phyloP scores from a whole-genome alignment of 2,888 invertebrate species.

The Allygus modestus region DNA sequence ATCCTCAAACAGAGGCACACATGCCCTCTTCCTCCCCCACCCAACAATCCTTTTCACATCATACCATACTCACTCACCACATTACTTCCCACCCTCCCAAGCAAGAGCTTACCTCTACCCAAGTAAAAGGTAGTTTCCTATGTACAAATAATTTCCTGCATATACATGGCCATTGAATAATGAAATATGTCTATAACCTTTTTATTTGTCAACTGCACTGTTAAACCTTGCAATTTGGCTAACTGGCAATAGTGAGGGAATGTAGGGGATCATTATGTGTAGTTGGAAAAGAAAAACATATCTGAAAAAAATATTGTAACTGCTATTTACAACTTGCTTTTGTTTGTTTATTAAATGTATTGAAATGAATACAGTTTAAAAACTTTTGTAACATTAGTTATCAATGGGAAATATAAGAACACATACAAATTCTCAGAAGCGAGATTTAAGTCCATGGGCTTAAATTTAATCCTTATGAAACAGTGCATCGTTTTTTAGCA shows the following conservation, averaged over 20 bases:
- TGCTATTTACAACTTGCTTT: neutral
- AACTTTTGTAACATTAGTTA: too few relatives aligned
- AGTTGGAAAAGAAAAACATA: too few relatives aligned
- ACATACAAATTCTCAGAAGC: neutral
- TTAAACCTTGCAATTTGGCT: neutral
- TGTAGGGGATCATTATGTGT: too few relatives aligned
- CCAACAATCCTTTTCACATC: conserved; percentile 56
- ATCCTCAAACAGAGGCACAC: conserved; percentile 43
- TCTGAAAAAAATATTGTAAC: too few relatives aligned
- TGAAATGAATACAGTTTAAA: too few relatives aligned
- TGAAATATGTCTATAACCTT: neutral
- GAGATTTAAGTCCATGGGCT: neutral
- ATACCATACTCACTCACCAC: conserved; percentile 53
- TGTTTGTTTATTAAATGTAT: too few relatives aligned
- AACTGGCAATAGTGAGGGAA: too few relatives aligned
- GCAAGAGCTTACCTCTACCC: conserved; percentile 67
- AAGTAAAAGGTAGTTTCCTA: conserved; percentile 69
- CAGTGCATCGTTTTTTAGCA: neutral
- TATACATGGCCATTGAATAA: conserved; percentile 35
- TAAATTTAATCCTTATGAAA: neutral
- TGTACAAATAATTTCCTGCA: conserved; percentile 17
- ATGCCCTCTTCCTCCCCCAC: conserved; percentile 59
- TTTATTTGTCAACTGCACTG: conserved; percentile 2
- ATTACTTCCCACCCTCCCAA: conserved; percentile 58
- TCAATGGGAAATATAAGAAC: too few relatives aligned